Conservation (phyloP, 2,113 vertebrate species). For the Dicaeum eximium region DNA sequence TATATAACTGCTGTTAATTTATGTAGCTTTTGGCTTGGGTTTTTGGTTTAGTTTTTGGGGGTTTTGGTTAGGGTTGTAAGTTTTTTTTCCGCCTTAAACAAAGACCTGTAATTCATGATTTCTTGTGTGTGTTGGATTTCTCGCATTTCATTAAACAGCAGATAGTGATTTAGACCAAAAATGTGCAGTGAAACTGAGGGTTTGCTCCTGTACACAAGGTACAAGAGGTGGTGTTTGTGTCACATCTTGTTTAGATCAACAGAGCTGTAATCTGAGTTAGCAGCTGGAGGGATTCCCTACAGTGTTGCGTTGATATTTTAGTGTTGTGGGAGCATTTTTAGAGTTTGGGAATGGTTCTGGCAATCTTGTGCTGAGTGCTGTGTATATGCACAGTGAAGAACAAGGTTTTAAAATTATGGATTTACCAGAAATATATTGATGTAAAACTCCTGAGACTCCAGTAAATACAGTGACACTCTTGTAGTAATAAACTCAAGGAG, state of each 20-base stretch:
- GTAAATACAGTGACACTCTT: background rate
- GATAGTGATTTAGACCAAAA: background rate
- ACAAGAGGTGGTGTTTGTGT: background rate
- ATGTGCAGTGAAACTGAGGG: background rate
- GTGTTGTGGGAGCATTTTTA: background rate
- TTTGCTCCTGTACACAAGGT: background rate
- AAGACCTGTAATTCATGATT: background rate
- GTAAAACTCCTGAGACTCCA: background rate
- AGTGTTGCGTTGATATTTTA: background rate
- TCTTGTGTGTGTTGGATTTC: background rate
- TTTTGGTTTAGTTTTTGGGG: background rate
- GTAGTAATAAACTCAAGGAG: background rate
- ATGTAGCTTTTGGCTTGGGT: background rate
- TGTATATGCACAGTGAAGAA: background rate
- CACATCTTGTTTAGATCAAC: background rate
- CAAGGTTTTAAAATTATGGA: rapidly evolving
- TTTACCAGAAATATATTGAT: background rate
- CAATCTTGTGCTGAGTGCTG: background rate
- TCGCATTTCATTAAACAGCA: background rate
- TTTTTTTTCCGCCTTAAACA: background rate
- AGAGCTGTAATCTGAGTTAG: background rate
- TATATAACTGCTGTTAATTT: too few species aligned
- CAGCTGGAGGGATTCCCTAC: background rate
- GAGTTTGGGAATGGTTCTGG: background rate
- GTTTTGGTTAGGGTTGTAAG: background rate